Base-by-base conservation (phyloP, 2,888 invertebrate genomes). In the Nomada ferruginata region DNA sequence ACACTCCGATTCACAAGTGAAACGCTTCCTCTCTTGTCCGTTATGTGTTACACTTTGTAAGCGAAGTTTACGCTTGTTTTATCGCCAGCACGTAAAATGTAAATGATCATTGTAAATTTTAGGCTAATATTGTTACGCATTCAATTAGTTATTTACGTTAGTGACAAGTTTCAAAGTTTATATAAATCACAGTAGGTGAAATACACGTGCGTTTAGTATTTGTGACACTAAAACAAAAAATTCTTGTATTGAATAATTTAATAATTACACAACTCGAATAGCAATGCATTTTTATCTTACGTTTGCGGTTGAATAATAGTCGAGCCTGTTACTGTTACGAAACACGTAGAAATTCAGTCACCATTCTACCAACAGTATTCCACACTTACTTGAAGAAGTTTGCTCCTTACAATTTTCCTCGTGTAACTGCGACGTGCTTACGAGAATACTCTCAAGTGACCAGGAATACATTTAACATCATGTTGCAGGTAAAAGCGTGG, bases 1-100 rank as follows among this genome's bases (percentile, higher is more conserved):
- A 50, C 76, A 74, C 57, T 59, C 74, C 59, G 75, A 60, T 77
- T 74, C 76, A 53, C 64, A 65, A 1, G 65, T 44, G 64, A 57
- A 74, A 74, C 18, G 64, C 1, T 65, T 36, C 23, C 50, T 29
- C 29, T 55, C 20, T n/a, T 5, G 36, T 18, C 13, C 9, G 20
- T 7, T 59, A 59, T 13, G 15, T 18, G 0, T 29, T 18, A 23
- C 18, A 50, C 44, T 23, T 29, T 5, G 13, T 26, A 23, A 7
- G 36, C 7, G 36, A 36, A 7, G n/a, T 68, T 55, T 18, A 5
- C 18, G n/a, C n/a, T 4, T 0, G 20, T 36, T 47, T 29, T 10
- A 23, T 55, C 44, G n/a, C 20, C 20, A 2, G 29, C 29, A 18
- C 18, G 36, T 9, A 36, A 36, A 36, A 36, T 9, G 36, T 9